Evolutionary conservation across 2,113 vertebrate species (phyloP).

Genomic region (Hippocampus comes): DNA sequence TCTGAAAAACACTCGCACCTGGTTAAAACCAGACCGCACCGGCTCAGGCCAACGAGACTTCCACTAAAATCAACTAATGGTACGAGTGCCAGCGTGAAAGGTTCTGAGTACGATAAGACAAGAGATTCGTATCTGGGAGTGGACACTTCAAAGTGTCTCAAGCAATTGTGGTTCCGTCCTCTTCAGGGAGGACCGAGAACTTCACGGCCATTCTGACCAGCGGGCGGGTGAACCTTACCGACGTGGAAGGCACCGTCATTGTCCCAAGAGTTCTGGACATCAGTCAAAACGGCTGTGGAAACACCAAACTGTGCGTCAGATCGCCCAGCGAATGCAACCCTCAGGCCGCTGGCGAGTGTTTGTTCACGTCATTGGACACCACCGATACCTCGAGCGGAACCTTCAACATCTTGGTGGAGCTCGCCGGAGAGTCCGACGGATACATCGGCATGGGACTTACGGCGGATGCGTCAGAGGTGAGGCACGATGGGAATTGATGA

Average conservation of each 20-base stretch:
- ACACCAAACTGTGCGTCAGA: not conserved
- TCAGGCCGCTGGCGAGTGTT: fast-evolving
- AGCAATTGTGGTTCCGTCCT: not conserved
- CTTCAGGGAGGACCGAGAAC: not conserved
- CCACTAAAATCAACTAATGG: no score
- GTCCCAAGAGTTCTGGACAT: not conserved
- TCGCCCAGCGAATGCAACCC: not conserved
- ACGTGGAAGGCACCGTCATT: not conserved
- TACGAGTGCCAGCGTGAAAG: not conserved
- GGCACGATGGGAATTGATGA: not conserved
- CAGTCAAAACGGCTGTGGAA: not conserved
- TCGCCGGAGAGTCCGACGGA: not conserved
- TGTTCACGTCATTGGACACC: not conserved
- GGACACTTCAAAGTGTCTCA: not conserved
- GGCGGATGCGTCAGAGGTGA: not conserved
- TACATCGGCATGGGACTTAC: not conserved
- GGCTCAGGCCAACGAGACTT: no score
- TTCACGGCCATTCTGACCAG: not conserved
- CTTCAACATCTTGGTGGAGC: not conserved
- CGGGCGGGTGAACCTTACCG: not conserved
- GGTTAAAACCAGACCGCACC: no score
- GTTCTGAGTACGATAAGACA: not conserved
- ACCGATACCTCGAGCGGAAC: fast-evolving
- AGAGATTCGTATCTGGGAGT: not conserved
- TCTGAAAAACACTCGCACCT: no score